These are phyloP conservation scores for Heliornis fulica DNA, from an alignment of 2,113 vertebrate species.

Conservation along the genomic window DNA sequence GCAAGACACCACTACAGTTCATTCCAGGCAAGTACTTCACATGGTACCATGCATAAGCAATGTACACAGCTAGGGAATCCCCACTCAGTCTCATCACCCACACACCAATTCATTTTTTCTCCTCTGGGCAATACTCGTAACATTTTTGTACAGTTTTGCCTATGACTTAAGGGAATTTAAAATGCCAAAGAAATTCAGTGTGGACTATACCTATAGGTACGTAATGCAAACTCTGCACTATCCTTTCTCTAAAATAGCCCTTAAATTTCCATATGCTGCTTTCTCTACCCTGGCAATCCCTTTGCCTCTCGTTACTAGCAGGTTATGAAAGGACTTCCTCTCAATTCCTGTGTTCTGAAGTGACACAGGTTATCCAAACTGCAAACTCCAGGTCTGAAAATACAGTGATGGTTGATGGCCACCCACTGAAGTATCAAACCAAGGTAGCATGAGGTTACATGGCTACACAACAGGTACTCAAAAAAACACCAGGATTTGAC, in stretches of 20 bases:
- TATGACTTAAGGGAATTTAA: not conserved
- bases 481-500: not conserved
- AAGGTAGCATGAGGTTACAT: not conserved
- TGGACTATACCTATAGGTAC: not conserved
- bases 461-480: not conserved
- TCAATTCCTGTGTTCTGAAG: not conserved
- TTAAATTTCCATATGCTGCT: not conserved
- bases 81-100: not conserved
- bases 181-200: not conserved
- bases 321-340: not conserved
- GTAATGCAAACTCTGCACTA: rapidly evolving
- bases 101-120: not conserved
- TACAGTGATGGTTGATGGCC: not conserved
- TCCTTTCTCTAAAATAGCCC: not conserved
- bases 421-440: not conserved
- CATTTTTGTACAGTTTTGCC: not conserved
- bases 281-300: not conserved
- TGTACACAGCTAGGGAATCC: not conserved
- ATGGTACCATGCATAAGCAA: rapidly evolving
- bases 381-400: not conserved
- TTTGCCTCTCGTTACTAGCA: not conserved
- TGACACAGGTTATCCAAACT: not conserved
- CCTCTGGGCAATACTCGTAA: not conserved
- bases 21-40: not conserved
- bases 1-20: not conserved